Evolutionary conservation across 2,797 vertebrate species (phyloP).

Genomic region (Poecilia velifera): DNA sequence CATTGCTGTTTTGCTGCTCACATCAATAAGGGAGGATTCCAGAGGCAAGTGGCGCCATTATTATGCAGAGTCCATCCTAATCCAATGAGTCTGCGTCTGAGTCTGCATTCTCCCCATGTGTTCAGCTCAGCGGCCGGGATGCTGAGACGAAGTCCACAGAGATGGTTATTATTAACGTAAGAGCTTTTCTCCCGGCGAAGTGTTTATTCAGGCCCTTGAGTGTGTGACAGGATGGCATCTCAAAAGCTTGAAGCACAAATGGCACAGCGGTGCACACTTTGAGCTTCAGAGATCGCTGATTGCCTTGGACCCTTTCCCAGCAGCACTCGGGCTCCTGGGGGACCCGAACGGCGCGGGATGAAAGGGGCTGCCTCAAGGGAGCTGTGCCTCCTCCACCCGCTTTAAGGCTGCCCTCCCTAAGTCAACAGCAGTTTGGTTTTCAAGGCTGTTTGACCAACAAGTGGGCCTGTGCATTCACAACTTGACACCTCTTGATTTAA

Average conservation of each 20-base stretch:
- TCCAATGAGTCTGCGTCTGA: not conserved
- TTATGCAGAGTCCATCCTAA: not conserved
- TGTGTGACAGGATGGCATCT: conserved; percentile 6
- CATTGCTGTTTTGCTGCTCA: not conserved
- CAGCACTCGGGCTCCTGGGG: conserved; percentile 73
- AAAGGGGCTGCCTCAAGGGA: conserved; percentile 71
- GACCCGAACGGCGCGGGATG: conserved; percentile 64
- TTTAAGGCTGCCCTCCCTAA: conserved; percentile 65
- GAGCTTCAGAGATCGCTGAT: conserved; percentile 35
- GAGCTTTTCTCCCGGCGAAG: not conserved
- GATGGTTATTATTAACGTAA: not conserved
- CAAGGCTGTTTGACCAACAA: conserved; percentile 74
- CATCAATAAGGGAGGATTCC: not conserved
- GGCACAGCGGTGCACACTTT: conserved; percentile 37
- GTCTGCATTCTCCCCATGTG: not conserved
- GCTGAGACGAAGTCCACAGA: not conserved
- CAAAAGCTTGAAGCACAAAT: conserved; percentile 26
- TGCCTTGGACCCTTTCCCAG: conserved; percentile 65
- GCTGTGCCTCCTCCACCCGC: conserved; percentile 62
- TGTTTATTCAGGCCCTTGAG: conserved; percentile 1
- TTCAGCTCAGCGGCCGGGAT: not conserved
- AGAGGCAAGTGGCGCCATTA: not conserved
- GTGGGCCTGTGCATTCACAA: conserved; percentile 76
- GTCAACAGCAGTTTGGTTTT: conserved; percentile 75
- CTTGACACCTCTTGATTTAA: conserved; percentile 78